Base-by-base conservation (phyloP, 1,140 invertebrate species). In the Danaus plexippus region DNA sequence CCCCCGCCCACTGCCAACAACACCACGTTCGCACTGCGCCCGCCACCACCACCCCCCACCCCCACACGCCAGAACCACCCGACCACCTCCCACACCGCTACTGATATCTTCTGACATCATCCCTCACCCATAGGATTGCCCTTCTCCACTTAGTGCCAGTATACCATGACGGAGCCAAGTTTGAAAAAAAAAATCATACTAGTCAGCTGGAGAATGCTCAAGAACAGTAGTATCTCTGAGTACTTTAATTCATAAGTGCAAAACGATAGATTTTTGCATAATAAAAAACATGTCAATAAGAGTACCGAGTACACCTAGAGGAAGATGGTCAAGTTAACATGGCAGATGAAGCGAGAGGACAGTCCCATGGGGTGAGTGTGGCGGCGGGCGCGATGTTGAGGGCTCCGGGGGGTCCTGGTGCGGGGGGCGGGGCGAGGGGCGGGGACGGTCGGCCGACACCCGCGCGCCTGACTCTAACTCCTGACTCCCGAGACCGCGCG, bases 391-490 rank as follows among this genome's bases (percentile, higher is more conserved):
- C 13, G 49, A 57, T 50, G 49, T 46, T 52, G 56, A 58, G 49
- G 57, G 15, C 56, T 58, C 47, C 53, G 53, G 58, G 49, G 12
- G 12, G 11, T 13, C 43, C 11, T 54, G 65, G 46, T 60, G 57
- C 56, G 56, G 61, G 57, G 59, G 59, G 53, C 51, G 62, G 59
- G 60, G 63, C 50, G 63, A 61, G 57, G 56, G 65, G 43, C 56
- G 61, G 60, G 57, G 63, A 32, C 22, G 69, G 78, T 75, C 73
- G 70, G 53, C 70, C 77, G 79, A 77, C 77, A 80, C 75, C 80
- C 83, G 80, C 83, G 83, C 77, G 74, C 79, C 79, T 75, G 79
- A 75, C 74, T 69, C 73, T 75, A 80, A 75, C 74, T 69, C 73
- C 70, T 67, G 63, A 68, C 47, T 69, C 62, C 65, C 61, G 61